Evolutionary conservation across 2,888 invertebrate genomes (phyloP), one percentile per base, ranked within the genome.

Genomic region (Tetheella fluctuosa): DNA sequence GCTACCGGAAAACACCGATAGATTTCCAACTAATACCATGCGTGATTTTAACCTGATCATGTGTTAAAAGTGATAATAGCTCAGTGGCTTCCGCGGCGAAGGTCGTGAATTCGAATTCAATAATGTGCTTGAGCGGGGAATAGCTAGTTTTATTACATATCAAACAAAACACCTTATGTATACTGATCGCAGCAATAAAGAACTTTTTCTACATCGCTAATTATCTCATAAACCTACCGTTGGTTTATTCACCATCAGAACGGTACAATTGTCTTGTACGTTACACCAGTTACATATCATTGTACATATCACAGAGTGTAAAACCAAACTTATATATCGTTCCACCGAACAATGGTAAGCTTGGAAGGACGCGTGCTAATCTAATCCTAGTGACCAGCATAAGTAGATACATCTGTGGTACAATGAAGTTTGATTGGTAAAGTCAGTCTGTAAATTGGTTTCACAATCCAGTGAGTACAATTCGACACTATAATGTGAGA

Each of bases 401-500:
- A 76, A 64, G 55, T 63, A 73, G 88, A 77, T 13, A 84, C 68
- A 30, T 64, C 57, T 30, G 34, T 56, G 62, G 60, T 60, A 64
- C 70, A 68, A 66, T 63, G 62, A 42, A 64, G 60, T 69, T 48
- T 56, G 5, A 23, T 39, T 42, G 52, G 52, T 62, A 63, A 61
- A 75, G 59, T 69, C 77, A 74, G 68, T 59, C 54, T 55, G 59
- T 59, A 55, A 58, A 59, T 59, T 59, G 67, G 71, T 73, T 81
- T 83, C 74, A 82, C 85, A 83, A 84, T 79, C 85, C 80, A 84
- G 81, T 77, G 82, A 83, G 80, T 84, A 83, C 84, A 84, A 88
- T 88, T 90, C 86, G 89, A 88, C 84, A 84, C 81, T 80, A 82
- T 85, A 85, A 86, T 85, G 73, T 79, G 79, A 83, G 86, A 85